Evolutionary conservation across 2,888 invertebrate species (phyloP).

Genomic region (Drosophila atripex): DNA sequence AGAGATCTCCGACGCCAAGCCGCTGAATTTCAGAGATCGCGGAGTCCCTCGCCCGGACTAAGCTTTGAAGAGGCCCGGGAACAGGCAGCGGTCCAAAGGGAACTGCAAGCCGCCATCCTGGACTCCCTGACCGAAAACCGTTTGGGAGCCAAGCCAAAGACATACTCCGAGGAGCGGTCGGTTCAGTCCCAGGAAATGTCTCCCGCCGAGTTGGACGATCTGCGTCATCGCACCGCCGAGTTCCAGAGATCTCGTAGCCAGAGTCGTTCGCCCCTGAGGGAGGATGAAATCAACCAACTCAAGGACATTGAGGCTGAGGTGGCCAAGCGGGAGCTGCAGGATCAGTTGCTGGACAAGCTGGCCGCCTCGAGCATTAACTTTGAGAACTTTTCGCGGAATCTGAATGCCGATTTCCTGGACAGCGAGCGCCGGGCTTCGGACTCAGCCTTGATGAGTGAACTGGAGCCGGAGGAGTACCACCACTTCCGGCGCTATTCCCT

Average conservation of each 20-base stretch:
- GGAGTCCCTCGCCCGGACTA: constrained; percentile 72
- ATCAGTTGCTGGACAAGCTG: constrained; percentile 75
- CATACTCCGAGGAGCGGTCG: constrained; percentile 65
- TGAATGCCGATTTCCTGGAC: constrained; percentile 77
- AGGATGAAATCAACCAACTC: constrained; percentile 48
- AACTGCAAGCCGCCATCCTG: constrained; percentile 79
- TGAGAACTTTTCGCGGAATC: constrained; percentile 75
- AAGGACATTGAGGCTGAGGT: constrained; percentile 64
- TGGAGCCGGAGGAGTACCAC: constrained; percentile 83
- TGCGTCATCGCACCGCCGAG: constrained; percentile 76
- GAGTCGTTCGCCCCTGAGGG: constrained; percentile 78
- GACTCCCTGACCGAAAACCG: constrained; percentile 69
- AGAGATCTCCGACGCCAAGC: constrained; percentile 68
- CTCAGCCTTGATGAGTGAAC: constrained; percentile 72
- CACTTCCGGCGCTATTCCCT: constrained; percentile 82
- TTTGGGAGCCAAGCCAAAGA: constrained; percentile 76
- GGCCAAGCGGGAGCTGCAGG: constrained; percentile 73
- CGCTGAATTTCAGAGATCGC: constrained; percentile 75
- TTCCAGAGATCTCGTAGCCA: constrained; percentile 81
- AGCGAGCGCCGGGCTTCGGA: constrained; percentile 82
- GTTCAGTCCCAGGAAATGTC: constrained; percentile 62
- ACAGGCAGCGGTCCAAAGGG: constrained; percentile 65
- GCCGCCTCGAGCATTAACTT: constrained; percentile 74
- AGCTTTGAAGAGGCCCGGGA: constrained; percentile 51
- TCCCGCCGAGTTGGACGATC: constrained; percentile 68